Percentiles rank a stretch among this genome's conserved stretches.
Evolutionary conservation across 1,140 invertebrate genomes (phyloP).

Genomic region (Brachionus asplanchnoidis): DNA sequence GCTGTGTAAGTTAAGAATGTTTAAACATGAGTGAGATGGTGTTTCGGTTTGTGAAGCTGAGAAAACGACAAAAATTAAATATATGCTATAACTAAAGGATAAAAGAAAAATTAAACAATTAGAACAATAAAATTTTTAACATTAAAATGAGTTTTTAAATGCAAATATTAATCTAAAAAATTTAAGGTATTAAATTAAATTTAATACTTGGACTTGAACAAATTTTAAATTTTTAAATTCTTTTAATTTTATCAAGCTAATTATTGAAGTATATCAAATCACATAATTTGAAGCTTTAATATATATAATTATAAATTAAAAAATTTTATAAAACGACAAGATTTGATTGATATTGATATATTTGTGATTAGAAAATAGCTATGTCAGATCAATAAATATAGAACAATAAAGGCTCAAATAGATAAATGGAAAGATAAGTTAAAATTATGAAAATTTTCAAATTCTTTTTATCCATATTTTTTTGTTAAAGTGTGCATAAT

Average conservation of each 20-base stretch:
- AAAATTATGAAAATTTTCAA: not conserved
- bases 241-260: not conserved
- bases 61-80: too few species aligned
- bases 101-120: too few species aligned
- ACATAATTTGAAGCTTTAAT: not conserved
- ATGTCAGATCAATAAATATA: not conserved
- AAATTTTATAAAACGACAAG: not conserved
- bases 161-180: too few species aligned
- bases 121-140: too few species aligned
- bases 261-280: not conserved
- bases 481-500: not conserved
- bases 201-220: too few species aligned
- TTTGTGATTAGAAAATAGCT: not conserved
- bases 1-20: too few species aligned
- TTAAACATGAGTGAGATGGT: too few species aligned
- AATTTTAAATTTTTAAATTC: not conserved
- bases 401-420: not conserved
- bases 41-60: too few species aligned
- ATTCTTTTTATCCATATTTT: not conserved
- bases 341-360: not conserved
- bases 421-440: constrained; percentile 2
- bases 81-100: too few species aligned
- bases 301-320: not conserved
- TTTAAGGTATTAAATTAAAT: too few species aligned
- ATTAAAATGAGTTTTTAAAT: too few species aligned